Base-by-base conservation (phyloP, 2,888 invertebrate genomes). In the Apodemia zela region DNA sequence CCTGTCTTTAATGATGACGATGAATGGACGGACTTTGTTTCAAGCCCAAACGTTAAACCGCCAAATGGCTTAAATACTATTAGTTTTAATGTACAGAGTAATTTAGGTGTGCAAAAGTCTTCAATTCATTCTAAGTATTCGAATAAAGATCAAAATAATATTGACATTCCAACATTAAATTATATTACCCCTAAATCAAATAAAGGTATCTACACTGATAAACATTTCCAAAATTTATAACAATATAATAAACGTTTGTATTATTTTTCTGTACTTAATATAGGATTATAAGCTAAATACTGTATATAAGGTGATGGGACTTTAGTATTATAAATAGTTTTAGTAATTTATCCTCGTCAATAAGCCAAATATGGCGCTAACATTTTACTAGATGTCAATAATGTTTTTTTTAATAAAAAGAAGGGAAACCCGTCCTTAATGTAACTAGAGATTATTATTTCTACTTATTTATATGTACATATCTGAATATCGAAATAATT, bases 151-250 rank as follows among this genome's bases (percentile, higher is more conserved):
- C 82, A 85, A 69, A 68, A 79, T 54, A 78, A 84, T 54, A 67
- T 88, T 42, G 89, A 88, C 67, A 85, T 92, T 70, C 92, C 92
- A 5, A 79, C 83, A 21, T 75, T 92, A 65, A 91, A 87, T 72
- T 92, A 92, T 68, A 87, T 90, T 64, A 91, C 91, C 54, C 89
- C 92, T 1, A 92, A 92, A 76, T 76, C 87, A 7, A 80, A 75
- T 67, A 78, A 80, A 64, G 86, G 81, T 68, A 71, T 81, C 58
- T 86, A 83, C 66, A 87, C 81, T 63, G 85, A 89, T 62, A 87
- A 85, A 75, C 92, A 92, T 75, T 90, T 92, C 69, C 90, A 92
- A 82, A 92, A 92, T 74, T 92, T 92, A 92, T 92, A 92, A 92
- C 92, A 80, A 75, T 77, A 73, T 70, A 65, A 73, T 59, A 70